These are phyloP conservation scores for Tetragonisca angustula DNA, from an alignment of 2,888 invertebrate genomes.

Conservation along the genomic window DNA sequence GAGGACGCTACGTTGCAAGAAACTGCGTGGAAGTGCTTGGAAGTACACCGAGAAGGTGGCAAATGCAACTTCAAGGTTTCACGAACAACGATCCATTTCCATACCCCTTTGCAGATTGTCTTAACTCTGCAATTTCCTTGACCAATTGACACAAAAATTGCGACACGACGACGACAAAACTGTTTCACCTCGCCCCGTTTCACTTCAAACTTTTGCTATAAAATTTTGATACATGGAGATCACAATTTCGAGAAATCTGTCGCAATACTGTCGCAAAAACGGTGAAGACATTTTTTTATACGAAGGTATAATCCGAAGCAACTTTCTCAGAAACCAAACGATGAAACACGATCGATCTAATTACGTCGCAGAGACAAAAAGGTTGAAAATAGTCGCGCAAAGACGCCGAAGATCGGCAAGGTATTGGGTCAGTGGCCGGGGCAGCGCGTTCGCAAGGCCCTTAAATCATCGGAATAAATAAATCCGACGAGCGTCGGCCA, in stretches of 20 bases:
- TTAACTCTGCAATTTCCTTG: not conserved
- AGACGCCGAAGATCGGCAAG: not conserved
- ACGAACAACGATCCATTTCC: not conserved
- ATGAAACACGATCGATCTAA: not conserved
- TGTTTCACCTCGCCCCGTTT: not conserved
- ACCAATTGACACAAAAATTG: no score
- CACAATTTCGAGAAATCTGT: not conserved
- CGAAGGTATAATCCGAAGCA: no score
- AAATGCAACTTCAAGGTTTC: not conserved
- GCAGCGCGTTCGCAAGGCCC: not conserved
- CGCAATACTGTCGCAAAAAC: no score
- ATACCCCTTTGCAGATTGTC: not conserved
- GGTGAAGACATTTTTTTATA: no score
- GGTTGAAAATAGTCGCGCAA: no score
- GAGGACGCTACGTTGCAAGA: not conserved
- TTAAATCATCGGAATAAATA: conserved; percentile 13
- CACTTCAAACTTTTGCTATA: not conserved
- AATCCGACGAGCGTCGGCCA: not conserved
- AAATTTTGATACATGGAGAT: not conserved
- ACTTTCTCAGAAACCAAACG: no score
- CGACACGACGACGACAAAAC: not conserved
- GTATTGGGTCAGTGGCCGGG: not conserved
- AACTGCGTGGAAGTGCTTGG: not conserved
- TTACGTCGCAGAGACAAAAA: not conserved
- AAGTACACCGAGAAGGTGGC: not conserved